A percentile compares a stretch with the other conserved stretches of the same genome.
phyloP scores from a whole-genome alignment of 2,797 vertebrate genomes.

The Luscinia luscinia region DNA sequence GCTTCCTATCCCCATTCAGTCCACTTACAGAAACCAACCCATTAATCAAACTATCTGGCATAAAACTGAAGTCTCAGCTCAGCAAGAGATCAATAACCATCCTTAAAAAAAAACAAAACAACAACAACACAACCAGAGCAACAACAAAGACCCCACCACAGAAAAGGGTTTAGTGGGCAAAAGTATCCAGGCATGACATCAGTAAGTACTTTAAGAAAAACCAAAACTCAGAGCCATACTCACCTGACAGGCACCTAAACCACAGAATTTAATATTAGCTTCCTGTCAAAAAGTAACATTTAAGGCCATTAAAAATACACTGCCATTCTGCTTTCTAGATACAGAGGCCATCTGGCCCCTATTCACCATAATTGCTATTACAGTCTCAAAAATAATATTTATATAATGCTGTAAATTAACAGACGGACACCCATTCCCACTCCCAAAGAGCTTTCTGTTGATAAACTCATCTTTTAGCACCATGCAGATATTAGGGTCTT shows the following conservation, averaged over 20 bases:
- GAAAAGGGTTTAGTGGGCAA: slow-evolving; percentile 74
- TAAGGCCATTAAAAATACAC: slow-evolving; percentile 72
- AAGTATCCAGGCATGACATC: slow-evolving; percentile 75
- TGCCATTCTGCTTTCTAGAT: slow-evolving; percentile 69
- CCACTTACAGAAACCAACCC: slow-evolving; percentile 96
- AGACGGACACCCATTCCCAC: not conserved
- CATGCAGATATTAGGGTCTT: not conserved
- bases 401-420: slow-evolving; percentile 50
- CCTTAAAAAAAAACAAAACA: slow-evolving; percentile 68
- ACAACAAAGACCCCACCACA: slow-evolving; percentile 65
- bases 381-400: slow-evolving; percentile 65
- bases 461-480: slow-evolving; percentile 1
- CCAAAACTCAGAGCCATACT: slow-evolving; percentile 65
- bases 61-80: slow-evolving; percentile 93
- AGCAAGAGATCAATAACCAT: slow-evolving; percentile 97
- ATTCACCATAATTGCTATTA: slow-evolving; percentile 68
- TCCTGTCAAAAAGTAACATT: slow-evolving; percentile 75
- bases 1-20: slow-evolving; percentile 98
- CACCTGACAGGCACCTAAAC: slow-evolving; percentile 65
- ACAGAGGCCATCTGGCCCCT: slow-evolving; percentile 62
- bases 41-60: slow-evolving; percentile 99
- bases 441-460: slow-evolving; percentile 16
- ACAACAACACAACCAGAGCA: not conserved
- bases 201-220: slow-evolving; percentile 77
- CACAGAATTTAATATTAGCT: slow-evolving; percentile 70